These are phyloP conservation scores for Tupaia chinensis DNA, from an alignment of 2,113 vertebrate genomes.

Conservation along the genomic window DNA sequence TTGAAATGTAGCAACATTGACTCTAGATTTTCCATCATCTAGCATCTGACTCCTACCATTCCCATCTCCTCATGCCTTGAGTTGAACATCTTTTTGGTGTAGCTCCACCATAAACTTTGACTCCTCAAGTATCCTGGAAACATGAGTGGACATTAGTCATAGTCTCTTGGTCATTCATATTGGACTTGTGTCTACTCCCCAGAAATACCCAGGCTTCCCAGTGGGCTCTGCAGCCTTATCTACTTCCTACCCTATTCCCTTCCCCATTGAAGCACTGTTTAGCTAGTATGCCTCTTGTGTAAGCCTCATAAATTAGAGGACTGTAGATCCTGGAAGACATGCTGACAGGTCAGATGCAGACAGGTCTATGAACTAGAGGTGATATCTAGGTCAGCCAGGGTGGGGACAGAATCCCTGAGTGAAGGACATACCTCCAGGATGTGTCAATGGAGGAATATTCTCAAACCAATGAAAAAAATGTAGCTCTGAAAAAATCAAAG, in stretches of 20 bases:
- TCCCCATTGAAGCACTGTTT: neutral
- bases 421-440: neutral
- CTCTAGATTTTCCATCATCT: neutral
- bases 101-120: neutral
- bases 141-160: neutral
- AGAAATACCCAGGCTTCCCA: neutral
- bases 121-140: neutral
- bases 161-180: neutral
- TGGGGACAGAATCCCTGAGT: neutral
- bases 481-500: slow-evolving; percentile 26
- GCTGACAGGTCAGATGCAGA: neutral
- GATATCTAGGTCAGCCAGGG: neutral
- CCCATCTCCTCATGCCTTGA: neutral
- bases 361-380: neutral
- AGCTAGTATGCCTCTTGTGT: neutral
- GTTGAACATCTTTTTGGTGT: neutral
- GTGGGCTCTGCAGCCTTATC: neutral
- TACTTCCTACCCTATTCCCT: neutral
- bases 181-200: neutral
- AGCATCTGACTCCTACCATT: neutral
- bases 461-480: neutral
- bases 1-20: neutral
- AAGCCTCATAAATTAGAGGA: neutral
- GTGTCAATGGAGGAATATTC: neutral
- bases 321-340: neutral